Base-by-base conservation (phyloP, 1,140 invertebrate species). In the Dryas iulia region DNA sequence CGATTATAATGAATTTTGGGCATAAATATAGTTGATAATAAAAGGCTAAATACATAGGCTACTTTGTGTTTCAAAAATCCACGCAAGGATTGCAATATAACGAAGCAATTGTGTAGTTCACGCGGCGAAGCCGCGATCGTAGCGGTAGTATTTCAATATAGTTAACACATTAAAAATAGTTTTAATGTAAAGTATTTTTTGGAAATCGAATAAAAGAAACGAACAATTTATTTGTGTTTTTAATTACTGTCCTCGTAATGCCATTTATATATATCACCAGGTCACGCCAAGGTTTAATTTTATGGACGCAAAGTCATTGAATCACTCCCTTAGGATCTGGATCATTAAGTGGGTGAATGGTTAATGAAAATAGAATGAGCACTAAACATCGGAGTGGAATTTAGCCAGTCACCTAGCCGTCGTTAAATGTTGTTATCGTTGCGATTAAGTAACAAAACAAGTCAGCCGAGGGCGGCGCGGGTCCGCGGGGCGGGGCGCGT, bases 341-440 rank as follows among this genome's bases (percentile, higher is more conserved):
- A 89, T 87, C 89, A 91, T 91, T 91, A 91, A 91, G 87, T 89
- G 87, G 83, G 79, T 86, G 85, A 91, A 89, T 87, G 89, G 86
- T 89, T 91, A 91, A 91, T 91, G 89, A 91, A 91, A 91, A 89
- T 83, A 86, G 87, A 89, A 91, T 87, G 89, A 89, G 89, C 80
- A 91, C 89, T 91, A 91, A 91, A 91, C 87, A 91, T 89, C 85
- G 82, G 77, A 84, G 89, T 81, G 86, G 80, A 89, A 87, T 89
- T 90, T 86, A 75, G 89, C 89, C 83, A 91, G 89, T 91, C 88
- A 91, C 88, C 87, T 91, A 88, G 87, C 81, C 83, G 87, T 91
- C 89, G 86, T 91, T 89, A 91, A 91, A 89, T 80, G 84, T 83
- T 81, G 86, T 91, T 91, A 89, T 91, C 89, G 87, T 78, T 77